These are phyloP conservation scores for Passer montanus DNA, from an alignment of 2,113 vertebrate species.

Conservation along the genomic window DNA sequence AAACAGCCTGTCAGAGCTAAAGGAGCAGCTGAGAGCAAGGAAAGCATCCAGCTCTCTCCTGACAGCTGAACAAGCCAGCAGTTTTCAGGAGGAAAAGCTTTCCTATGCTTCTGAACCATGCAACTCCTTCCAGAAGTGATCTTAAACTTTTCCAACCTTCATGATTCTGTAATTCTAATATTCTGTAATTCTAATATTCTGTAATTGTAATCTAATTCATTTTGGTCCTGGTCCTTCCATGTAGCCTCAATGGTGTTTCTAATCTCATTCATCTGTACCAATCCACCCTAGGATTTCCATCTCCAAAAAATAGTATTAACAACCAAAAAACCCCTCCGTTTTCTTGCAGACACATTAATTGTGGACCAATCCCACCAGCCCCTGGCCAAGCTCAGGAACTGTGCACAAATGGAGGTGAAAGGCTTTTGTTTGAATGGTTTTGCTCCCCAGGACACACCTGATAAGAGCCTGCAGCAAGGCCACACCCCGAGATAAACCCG, in stretches of 20 bases:
- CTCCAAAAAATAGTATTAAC: not conserved
- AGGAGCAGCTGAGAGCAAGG: not conserved
- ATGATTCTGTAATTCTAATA: not conserved
- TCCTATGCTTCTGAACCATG: not conserved
- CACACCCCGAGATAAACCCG: slow-evolving; percentile 40
- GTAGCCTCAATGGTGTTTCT: not conserved
- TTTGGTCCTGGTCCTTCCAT: not conserved
- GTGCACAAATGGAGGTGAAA: not conserved
- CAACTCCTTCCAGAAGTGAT: not conserved
- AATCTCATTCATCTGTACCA: too few species aligned
- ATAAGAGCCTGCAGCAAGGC: not conserved
- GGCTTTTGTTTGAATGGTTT: not conserved
- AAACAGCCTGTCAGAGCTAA: not conserved
- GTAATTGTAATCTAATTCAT: not conserved
- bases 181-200: not conserved
- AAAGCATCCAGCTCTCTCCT: not conserved
- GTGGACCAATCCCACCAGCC: not conserved
- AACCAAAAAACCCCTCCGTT: not conserved
- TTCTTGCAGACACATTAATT: not conserved
- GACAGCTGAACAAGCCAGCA: not conserved
- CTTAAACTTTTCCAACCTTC: not conserved
- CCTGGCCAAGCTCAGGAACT: not conserved
- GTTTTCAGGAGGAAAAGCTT: not conserved
- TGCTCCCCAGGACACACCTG: not conserved
- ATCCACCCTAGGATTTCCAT: not conserved